These are phyloP conservation scores for Orius insidiosus DNA, from an alignment of 1,140 invertebrate species.

Conservation along the genomic window DNA sequence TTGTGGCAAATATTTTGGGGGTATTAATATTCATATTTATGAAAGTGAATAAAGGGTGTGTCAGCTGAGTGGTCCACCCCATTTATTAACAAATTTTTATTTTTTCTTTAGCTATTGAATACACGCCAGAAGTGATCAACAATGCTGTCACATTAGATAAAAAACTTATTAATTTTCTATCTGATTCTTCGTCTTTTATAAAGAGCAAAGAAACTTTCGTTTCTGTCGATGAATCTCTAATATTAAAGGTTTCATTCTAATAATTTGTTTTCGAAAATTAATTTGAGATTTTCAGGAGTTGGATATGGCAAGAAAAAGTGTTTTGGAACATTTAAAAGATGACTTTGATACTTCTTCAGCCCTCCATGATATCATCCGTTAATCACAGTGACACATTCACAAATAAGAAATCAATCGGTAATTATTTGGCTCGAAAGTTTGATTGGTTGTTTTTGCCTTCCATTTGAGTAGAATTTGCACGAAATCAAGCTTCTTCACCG, in stretches of 20 bases:
- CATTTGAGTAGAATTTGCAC: neutral
- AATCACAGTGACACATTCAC: neutral
- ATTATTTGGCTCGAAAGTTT: neutral
- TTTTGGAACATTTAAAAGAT: constrained; percentile 41
- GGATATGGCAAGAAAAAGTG: constrained; percentile 31
- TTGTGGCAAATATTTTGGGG: too few species aligned
- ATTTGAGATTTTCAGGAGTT: constrained; percentile 28
- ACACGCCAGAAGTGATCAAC: constrained; percentile 41
- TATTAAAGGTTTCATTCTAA: constrained; percentile 29
- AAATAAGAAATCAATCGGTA: neutral
- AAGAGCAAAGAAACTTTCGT: constrained; percentile 27
- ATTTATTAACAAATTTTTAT: constrained; percentile 3
- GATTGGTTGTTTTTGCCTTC: neutral
- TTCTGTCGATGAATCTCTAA: constrained; percentile 32
- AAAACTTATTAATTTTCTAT: constrained; percentile 52
- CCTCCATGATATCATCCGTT: constrained; percentile 38
- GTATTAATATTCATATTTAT: too few species aligned
- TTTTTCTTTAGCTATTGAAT: constrained; percentile 43
- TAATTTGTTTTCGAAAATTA: neutral
- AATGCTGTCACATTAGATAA: constrained; percentile 40
- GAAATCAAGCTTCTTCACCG: neutral
- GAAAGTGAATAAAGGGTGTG: constrained; percentile 3
- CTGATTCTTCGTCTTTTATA: constrained; percentile 44
- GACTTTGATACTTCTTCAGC: constrained; percentile 62
- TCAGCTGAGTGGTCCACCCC: constrained; percentile 10